Base-by-base conservation (phyloP, 2,797 vertebrate genomes). In the Phrynocephalus guinanensis region DNA sequence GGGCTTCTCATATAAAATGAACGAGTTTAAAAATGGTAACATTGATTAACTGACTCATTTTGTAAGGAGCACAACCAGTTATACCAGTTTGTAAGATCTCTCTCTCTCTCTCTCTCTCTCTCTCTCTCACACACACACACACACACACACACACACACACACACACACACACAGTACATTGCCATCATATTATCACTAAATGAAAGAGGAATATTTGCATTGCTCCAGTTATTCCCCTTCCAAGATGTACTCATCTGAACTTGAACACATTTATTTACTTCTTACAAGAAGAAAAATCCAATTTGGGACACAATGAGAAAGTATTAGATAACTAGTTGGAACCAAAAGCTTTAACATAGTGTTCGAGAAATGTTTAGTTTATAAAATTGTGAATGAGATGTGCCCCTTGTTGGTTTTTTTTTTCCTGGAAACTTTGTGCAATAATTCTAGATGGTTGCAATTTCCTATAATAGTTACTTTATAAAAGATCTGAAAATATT, bases 1-100 rank as follows among this genome's bases (percentile, higher is more conserved):
- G 60, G 91, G 85, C 88, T 81, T 96, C 82, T 95, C 28, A 5
- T 92, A 88, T 89, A 93, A 96, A 96, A 95, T 81, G 90, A 91
- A 96, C 94, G 88, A 90, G 86, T 91, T 94, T 90, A 93, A 83
- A 95, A 96, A 92, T 86, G 90, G 90, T 93, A 95, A 91, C 84
- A 66, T 79, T 6, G 66, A 93, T 88, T 93, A 93, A 93, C 92
- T 89, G 83, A 91, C 63, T 91, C 76, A 28, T 88, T 80, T 92
- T 78, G 81, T 84, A 78, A 10, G 86, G 80, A 92, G 89, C 71
- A 91, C 83, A 68, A 70, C 79, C 89, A 83, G 76, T 73, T 91
- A 83, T 28, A 63, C 52, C 88, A 80, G 88, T 90, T 86, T 75
- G 86, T 71, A 83, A 84, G 75, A 66, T 91, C 30, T 73, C 1